Conservation (phyloP, 1,140 invertebrate genomes). For the Danaus melanippus region DNA sequence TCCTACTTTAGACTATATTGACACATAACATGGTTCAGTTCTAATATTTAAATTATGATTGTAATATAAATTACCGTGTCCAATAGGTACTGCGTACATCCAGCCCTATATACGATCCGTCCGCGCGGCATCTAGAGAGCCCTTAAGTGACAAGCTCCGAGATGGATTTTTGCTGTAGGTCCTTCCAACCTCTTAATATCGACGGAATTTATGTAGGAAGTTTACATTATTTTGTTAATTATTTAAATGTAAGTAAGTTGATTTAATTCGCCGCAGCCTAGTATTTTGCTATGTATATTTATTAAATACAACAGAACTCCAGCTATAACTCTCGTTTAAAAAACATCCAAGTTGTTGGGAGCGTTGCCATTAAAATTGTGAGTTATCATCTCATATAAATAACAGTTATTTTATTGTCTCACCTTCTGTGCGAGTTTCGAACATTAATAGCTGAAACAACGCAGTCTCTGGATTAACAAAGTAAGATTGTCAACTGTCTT, state of each 20-base stretch:
- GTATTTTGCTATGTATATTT: not conserved
- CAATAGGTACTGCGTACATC: no score
- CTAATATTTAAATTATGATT: no score
- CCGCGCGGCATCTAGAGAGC: constrained; percentile 34
- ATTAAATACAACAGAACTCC: constrained; percentile 1
- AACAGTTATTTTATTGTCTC: constrained; percentile 52
- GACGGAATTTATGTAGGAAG: constrained; percentile 42
- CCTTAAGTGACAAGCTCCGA: constrained; percentile 61
- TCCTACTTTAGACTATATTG: no score
- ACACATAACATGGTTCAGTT: no score
- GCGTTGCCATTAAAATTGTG: constrained; percentile 46
- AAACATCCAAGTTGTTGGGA: constrained; percentile 29
- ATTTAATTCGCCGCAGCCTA: no score
- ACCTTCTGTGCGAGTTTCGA: constrained; percentile 56
- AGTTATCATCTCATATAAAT: constrained; percentile 58
- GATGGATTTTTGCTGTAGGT: constrained; percentile 68
- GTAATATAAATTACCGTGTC: no score
- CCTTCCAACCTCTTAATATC: constrained; percentile 44
- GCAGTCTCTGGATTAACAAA: constrained; percentile 57
- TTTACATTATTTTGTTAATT: no score
- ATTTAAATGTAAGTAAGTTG: no score
- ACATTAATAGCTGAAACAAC: constrained; percentile 52
- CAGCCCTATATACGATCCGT: no score
- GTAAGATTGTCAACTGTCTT: constrained; percentile 59
- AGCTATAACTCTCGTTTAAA: constrained; percentile 29